Evolutionary conservation across 2,113 vertebrate species (phyloP), one percentile per base, ranked within the genome.

Genomic region (Hippocampus comes): DNA sequence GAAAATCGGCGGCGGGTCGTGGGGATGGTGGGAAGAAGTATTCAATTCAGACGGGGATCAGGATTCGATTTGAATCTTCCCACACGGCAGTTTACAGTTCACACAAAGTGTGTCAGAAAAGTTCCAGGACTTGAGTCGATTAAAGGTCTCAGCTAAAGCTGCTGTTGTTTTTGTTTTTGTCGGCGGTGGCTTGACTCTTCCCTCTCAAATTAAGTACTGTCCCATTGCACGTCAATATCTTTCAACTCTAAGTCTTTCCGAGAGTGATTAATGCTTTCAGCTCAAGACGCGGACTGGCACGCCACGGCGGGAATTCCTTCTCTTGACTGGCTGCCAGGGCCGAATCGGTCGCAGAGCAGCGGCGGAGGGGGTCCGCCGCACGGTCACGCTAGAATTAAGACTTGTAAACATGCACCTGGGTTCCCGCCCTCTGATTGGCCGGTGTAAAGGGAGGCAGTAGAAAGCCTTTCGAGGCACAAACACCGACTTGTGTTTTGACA

Each of bases 401-500:
- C 74, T 64, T 9, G 67, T 86, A 87, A 82, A 89, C 82, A 86
- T 85, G 25, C 67, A 60, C 64, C 14, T 9, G 10, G 49, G 27
- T 53, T 63, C 65, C 49, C 34, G 43, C 2, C 20, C 63, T 71
- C 56, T 43, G 70, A 90, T 89, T 90, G 87, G 90, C 78, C 72
- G 74, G 2, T 0, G 1, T 8, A 17, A 38, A 56, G 79, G 83
- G 85, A 85, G 87, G 87, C 74, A 78, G 76, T 56, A 72, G 8
- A 46, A 18, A 17, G 74, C 34, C 71, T 79, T 79, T 74, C 65
- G 57, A 77, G 71, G 78, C 68, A 9, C n/a, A 81, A 86, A 83
- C 60, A 70, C 60, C 27, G 49, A 74, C 69, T 48, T 68, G 70
- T 80, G 74, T 81, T 72, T 68, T 48, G 68, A 80, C 63, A 64